Evolutionary conservation across 2,888 invertebrate genomes (phyloP), one percentile per base, ranked within the genome.

Genomic region (Pachliopta kotzebuea): DNA sequence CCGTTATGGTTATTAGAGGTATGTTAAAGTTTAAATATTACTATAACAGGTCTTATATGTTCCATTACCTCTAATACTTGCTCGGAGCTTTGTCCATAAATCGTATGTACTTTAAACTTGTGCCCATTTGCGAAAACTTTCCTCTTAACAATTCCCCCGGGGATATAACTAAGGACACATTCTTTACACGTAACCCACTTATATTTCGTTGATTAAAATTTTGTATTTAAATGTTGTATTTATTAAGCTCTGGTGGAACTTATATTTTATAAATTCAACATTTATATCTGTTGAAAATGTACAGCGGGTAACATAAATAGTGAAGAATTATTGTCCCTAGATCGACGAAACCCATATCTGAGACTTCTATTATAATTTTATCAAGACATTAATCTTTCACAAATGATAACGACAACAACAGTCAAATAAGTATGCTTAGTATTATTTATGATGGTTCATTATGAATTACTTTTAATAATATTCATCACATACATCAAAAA

Each of bases 91-190:
- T 21, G 50, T 52, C 14, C 50, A 52, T 52, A 21, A 52, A 52
- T 52, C 50, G 18, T 20, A 20, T 52, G 50, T 72, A 76, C 78
- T 81, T 84, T 83, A 78, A 83, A 82, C 78, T 84, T 83, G 68
- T 70, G 71, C 66, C 77, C 83, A 82, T 87, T 83, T 26, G 26
- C 80, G 81, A 81, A 83, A 88, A 88, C 86, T 88, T 88, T 85
- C 69, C 84, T 81, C 80, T 84, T 85, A 83, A 86, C 84, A 85
- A 80, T 86, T 77, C 72, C 78, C 74, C 73, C 84, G 87, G 88
- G 78, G 87, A 85, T 83, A 73, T 79, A 86, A 87, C 84, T 89
- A 85, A 69, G 68, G 72, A 72, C 77, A 74, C 76, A 71, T 71
- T 75, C 78, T 79, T 77, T 70, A 71, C 80, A 78, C 76, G 79